Base-by-base conservation (phyloP, 2,888 invertebrate species). In the Scelioninae gen. 2 region DNA sequence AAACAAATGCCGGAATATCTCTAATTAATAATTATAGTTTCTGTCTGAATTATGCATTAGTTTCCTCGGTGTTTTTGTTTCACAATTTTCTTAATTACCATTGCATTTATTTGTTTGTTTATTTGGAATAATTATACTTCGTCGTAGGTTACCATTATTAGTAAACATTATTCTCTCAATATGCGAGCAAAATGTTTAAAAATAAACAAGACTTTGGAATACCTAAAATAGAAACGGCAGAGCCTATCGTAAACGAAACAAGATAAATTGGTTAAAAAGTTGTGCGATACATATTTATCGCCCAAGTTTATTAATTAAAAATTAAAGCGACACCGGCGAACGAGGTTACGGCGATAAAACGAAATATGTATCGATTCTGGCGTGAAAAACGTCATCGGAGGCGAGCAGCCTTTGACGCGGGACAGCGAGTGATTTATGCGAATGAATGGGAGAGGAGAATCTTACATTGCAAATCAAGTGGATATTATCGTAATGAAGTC, bases 381-480 rank as follows among this genome's bases (percentile, higher is more conserved):
- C 28, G 33, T n/a, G 45, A 43, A 33, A 41, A 43, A 2, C 39
- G 25, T 52, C 35, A 13, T 35, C 15, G 18, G 10, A 39, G 31
- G 43, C 18, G 57, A 43, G 31, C n/a, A 43, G 13, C 25, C 43
- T 19, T 58, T 11, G 31, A 22, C 16, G 28, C 19, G 11, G 9
- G 11, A 46, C 35, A 16, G 19, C 5, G 15, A 15, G 45, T 55
- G 55, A 65, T 55, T 65, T 65, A 65, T 46, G 28, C 7, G 48
- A 31, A 64, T 5, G 46, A 11, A 45, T 11, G 13, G 5, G 9
- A 37, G 31, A 57, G 25, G 43, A 48, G 31, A 57, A 53, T 57
- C 50, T 28, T 37, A 48, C 57, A 67, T 50, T 57, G 48, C 22
- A 67, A 67, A 67, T 67, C 41, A 67, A 48, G 41, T 28, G 53